A percentile compares a stretch with the other conserved stretches of the same genome.
Conservation (phyloP, 2,113 vertebrate genomes). For the Rhodinocichla rosea region DNA sequence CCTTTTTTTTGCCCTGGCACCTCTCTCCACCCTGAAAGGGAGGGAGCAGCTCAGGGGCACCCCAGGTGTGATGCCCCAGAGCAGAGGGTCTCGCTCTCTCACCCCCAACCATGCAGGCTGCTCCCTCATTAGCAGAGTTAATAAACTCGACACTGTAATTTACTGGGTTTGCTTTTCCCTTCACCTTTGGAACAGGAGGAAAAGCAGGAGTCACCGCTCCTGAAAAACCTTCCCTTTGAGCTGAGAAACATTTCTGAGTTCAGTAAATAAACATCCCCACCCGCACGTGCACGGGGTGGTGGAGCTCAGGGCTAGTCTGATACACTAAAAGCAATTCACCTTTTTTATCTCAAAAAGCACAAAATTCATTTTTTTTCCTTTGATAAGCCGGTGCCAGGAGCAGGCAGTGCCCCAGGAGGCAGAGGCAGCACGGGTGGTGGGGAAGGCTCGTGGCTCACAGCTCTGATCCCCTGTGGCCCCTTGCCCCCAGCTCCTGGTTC, state of each 20-base stretch:
- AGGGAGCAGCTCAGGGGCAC: accelerated
- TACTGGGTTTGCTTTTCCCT: background rate
- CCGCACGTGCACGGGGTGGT: accelerated
- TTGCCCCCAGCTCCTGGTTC: background rate
- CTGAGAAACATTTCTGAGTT: background rate
- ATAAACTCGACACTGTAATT: background rate
- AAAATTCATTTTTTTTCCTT: background rate
- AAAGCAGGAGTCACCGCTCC: background rate
- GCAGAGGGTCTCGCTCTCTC: background rate
- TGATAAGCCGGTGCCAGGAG: accelerated
- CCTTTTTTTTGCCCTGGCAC: background rate
- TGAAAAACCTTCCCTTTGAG: background rate
- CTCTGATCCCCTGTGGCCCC: background rate
- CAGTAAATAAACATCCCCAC: background rate
- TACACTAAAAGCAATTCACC: background rate
- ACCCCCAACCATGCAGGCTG: accelerated
- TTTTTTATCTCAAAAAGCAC: background rate
- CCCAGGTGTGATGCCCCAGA: accelerated
- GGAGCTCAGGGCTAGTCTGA: background rate
- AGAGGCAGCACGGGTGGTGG: background rate
- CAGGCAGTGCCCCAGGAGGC: background rate
- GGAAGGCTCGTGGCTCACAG: background rate
- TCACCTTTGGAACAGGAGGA: background rate
- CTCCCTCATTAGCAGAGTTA: background rate
- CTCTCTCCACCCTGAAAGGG: background rate